Conservation (phyloP, 35 echinoderm and acorn worm genomes). For the Holothuria glaberrima region DNA sequence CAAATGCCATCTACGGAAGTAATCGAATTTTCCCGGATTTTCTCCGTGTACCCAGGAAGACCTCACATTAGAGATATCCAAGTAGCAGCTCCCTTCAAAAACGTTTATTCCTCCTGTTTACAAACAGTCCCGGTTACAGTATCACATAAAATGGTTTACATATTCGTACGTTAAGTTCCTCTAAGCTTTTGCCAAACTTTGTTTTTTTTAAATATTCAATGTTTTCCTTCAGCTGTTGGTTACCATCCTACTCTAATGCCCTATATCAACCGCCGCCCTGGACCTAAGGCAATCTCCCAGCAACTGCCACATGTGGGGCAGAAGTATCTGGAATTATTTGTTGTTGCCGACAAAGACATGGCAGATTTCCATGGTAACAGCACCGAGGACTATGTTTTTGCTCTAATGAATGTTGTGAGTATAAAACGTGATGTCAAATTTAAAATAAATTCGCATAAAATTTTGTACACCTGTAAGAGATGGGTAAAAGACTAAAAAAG, state of each 20-base stretch:
- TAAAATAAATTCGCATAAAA: background rate
- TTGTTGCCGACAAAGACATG: conserved; percentile 78
- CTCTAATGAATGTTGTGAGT: conserved; percentile 73
- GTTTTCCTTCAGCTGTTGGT: conserved; percentile 32
- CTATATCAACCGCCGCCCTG: background rate
- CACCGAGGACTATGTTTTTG: conserved; percentile 57
- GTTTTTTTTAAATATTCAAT: too few species aligned
- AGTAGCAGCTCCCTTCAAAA: too few species aligned
- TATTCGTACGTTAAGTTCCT: too few species aligned
- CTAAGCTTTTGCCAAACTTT: background rate
- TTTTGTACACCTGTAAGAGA: background rate
- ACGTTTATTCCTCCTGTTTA: too few species aligned
- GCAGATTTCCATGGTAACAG: conserved; percentile 44
- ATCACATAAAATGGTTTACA: too few species aligned
- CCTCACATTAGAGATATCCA: too few species aligned
- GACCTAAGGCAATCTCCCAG: background rate
- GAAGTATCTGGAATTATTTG: conserved; percentile 68
- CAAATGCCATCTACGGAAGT: too few species aligned
- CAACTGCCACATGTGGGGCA: conserved; percentile 42
- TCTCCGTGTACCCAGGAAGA: too few species aligned
- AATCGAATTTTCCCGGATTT: background rate
- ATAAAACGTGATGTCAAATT: background rate
- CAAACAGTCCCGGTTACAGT: too few species aligned
- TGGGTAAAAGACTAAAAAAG: too few species aligned
- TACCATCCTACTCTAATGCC: background rate